Evolutionary conservation across 2,888 invertebrate species (phyloP).

Genomic region (Lamellibrachia satsuma): DNA sequence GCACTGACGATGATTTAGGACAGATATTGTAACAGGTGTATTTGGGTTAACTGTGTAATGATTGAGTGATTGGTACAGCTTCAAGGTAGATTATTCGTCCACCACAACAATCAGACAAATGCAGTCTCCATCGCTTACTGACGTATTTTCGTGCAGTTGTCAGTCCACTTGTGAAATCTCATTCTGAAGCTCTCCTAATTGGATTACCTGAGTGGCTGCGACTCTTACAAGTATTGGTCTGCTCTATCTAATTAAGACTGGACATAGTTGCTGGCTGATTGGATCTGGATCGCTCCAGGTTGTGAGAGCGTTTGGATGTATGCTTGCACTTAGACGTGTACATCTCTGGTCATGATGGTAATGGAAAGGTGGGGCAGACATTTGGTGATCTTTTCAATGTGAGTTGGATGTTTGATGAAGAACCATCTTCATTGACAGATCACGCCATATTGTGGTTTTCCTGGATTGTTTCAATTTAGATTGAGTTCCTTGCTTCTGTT

Average conservation of each 20-base stretch:
- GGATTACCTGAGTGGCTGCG: not conserved
- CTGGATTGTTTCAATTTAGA: not conserved
- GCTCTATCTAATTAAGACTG: not conserved
- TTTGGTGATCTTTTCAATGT: not conserved
- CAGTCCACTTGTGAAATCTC: conserved; percentile 17
- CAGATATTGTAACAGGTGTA: not conserved
- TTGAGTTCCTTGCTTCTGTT: not conserved
- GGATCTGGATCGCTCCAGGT: not conserved
- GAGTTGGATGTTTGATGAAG: not conserved
- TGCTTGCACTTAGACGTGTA: not conserved
- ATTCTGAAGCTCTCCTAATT: not conserved
- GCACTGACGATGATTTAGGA: not conserved
- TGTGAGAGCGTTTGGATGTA: not conserved
- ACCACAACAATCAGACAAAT: conserved; percentile 12
- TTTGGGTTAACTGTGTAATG: not conserved
- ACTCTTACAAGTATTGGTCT: not conserved
- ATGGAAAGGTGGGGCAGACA: not conserved
- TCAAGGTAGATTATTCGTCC: not conserved
- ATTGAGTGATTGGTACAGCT: not conserved
- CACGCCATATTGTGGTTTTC: not conserved
- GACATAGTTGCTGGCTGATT: not conserved
- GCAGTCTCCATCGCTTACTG: not conserved
- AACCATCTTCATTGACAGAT: not conserved
- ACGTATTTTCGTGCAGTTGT: conserved; percentile 1
- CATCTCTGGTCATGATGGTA: not conserved